Evolutionary conservation across 2,113 vertebrate genomes (phyloP).

Genomic region (Gymnobelideus leadbeateri): DNA sequence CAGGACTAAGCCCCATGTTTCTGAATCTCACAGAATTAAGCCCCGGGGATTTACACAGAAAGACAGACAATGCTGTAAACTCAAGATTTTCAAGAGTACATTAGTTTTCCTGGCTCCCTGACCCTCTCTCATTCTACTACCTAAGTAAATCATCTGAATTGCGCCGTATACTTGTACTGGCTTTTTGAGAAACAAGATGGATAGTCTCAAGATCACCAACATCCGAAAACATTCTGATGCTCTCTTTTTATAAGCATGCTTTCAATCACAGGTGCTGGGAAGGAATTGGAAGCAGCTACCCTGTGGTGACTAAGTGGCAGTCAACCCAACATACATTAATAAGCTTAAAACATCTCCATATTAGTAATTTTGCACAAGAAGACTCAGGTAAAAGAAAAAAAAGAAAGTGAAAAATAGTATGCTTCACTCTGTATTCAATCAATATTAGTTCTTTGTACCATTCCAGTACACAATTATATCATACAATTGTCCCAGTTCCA

Average conservation of each 20-base stretch:
- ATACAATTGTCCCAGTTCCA: background rate
- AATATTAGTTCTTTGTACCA: background rate
- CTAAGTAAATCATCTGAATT: constrained; percentile 4
- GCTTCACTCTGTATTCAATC: too few species aligned
- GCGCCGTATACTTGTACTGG: background rate
- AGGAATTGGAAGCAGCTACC: background rate
- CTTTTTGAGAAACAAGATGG: background rate
- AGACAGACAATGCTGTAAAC: background rate
- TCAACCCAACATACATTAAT: background rate
- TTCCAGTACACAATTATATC: background rate
- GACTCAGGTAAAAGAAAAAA: too few species aligned
- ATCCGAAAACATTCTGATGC: background rate
- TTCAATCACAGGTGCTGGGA: background rate
- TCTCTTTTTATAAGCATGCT: background rate
- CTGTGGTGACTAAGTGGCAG: background rate
- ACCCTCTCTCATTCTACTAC: background rate
- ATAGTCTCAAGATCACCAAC: background rate
- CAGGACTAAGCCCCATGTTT: background rate
- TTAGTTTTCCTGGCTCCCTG: background rate
- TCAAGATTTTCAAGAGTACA: background rate
- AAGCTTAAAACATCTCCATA: background rate
- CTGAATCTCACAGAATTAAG: background rate
- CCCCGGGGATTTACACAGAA: background rate
- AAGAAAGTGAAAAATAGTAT: too few species aligned
- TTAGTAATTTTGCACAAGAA: too few species aligned